These are phyloP conservation scores for Bellardia bayeri DNA, from an alignment of 2,888 invertebrate genomes.

Conservation along the genomic window DNA sequence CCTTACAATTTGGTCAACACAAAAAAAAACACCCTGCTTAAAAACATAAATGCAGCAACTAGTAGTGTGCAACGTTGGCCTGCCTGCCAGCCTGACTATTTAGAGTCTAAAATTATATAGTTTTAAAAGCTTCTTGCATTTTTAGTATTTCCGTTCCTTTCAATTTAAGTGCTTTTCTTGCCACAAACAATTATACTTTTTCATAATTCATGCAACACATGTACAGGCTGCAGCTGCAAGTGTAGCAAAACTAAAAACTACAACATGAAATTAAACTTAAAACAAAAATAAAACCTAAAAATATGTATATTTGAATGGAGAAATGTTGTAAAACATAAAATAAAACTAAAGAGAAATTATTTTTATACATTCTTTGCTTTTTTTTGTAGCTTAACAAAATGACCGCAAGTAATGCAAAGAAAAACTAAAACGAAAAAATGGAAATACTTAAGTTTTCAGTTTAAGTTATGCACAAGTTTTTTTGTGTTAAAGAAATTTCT, in stretches of 20 bases:
- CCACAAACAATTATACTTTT: conserved; percentile 71
- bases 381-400: conserved; percentile 34
- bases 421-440: conserved; percentile 20
- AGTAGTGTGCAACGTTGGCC: conserved; percentile 1
- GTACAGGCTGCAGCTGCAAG: conserved; percentile 35
- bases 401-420: conserved; percentile 63
- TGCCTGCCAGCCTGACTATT: conserved; percentile 28
- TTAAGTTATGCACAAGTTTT: conserved; percentile 65
- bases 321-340: conserved; percentile 51
- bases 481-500: conserved; percentile 38
- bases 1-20: conserved; percentile 32
- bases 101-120: conserved; percentile 49
- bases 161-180: conserved; percentile 67
- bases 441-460: conserved; percentile 29
- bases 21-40: background rate
- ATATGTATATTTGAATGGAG: conserved; percentile 9
- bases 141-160: conserved; percentile 54
- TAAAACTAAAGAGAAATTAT: conserved; percentile 47
- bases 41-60: background rate
- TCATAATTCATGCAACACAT: conserved; percentile 70
- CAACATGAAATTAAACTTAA: conserved; percentile 40
- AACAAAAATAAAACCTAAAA: conserved; percentile 47
- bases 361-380: conserved; percentile 12
- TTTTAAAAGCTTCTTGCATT: conserved; percentile 64
- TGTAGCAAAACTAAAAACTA: conserved; percentile 3